Evolutionary conservation across 2,113 vertebrate species (phyloP).

Genomic region (Heterotilapia buettikoferi): DNA sequence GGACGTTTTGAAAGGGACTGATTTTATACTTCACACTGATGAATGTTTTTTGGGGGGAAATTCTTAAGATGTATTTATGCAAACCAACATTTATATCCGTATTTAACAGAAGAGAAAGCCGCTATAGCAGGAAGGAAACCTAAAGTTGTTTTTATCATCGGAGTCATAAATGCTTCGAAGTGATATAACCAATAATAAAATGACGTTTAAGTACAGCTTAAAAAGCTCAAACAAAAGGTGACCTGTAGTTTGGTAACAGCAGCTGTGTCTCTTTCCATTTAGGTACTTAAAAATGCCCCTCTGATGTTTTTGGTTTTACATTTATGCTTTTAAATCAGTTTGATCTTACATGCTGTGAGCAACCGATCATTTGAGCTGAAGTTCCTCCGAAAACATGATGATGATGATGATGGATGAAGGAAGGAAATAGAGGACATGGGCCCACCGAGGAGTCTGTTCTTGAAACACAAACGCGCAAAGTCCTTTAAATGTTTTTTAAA

Average conservation of each 20-base stretch:
- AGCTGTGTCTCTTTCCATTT: rapidly evolving
- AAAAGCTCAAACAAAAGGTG: neutral
- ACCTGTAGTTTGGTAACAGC: neutral
- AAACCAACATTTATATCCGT: neutral
- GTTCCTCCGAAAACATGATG: neutral
- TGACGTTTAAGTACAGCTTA: neutral
- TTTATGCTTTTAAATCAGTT: neutral
- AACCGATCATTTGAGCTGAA: neutral
- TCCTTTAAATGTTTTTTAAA: neutral
- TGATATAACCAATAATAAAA: rapidly evolving
- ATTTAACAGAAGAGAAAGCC: rapidly evolving
- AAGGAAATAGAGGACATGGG: constrained; percentile 74
- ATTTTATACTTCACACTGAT: neutral
- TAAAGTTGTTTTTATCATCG: neutral
- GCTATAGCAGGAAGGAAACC: neutral
- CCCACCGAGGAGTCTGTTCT: constrained; percentile 76
- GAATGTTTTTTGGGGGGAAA: rapidly evolving
- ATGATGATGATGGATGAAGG: constrained; percentile 70
- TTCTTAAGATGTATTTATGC: neutral
- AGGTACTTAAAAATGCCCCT: neutral
- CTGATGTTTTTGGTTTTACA: neutral
- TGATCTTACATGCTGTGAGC: neutral
- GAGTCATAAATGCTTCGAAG: neutral
- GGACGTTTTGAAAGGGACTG: neutral
- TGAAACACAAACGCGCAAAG: neutral